Percentiles rank a stretch among this genome's conserved stretches.
phyloP scores from a whole-genome alignment of 2,113 vertebrate species.

The Leptosomus discolor region DNA sequence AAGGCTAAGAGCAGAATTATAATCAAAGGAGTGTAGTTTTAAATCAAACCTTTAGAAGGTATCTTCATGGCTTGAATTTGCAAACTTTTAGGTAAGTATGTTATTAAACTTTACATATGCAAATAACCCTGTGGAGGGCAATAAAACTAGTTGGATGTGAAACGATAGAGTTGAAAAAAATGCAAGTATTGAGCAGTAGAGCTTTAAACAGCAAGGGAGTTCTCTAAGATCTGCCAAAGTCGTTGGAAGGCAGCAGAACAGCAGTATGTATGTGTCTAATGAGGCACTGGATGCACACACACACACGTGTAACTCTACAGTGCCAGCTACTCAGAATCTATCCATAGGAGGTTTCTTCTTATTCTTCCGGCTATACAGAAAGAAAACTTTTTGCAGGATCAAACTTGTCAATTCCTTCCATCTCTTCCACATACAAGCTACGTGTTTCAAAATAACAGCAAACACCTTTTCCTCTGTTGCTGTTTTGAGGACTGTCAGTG shows the following conservation, averaged over 20 bases:
- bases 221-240: neutral
- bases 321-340: neutral
- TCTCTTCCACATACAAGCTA: neutral
- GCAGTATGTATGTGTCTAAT: neutral
- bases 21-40: neutral
- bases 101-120: neutral
- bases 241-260: neutral
- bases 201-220: neutral
- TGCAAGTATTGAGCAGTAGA: neutral
- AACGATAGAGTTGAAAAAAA: neutral
- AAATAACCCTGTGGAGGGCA: neutral
- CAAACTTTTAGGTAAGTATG: constrained; percentile 10
- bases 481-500: neutral
- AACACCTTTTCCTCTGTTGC: neutral
- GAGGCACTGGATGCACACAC: neutral
- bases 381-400: neutral
- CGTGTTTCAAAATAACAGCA: neutral
- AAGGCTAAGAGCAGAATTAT: neutral
- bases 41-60: neutral
- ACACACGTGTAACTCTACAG: neutral
- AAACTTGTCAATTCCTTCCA: neutral
- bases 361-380: neutral
- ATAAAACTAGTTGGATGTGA: neutral
- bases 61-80: neutral
- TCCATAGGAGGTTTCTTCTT: neutral